phyloP scores from a whole-genome alignment of 2,888 invertebrate genomes.

The Eucera pruinosa region DNA sequence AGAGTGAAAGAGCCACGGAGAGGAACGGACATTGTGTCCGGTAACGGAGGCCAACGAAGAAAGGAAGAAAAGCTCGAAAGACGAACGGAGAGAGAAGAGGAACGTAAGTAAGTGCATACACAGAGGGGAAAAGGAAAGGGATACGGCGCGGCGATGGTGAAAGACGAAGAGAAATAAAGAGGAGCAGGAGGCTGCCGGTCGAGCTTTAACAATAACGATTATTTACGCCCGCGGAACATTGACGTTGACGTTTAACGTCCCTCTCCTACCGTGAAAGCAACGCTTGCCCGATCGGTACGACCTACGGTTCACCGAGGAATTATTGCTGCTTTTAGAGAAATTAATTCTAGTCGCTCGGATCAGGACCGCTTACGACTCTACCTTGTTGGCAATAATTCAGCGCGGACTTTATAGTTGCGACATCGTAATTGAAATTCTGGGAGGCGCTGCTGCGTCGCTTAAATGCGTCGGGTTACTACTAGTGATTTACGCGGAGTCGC shows the following conservation, averaged over 20 bases:
- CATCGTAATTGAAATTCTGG: conserved; percentile 53
- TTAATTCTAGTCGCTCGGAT: conserved; percentile 66
- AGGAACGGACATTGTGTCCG: conserved; percentile 41
- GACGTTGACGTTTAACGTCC: conserved; percentile 81
- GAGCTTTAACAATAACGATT: conserved; percentile 80
- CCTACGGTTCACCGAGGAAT: conserved; percentile 49
- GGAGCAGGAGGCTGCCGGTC: conserved; percentile 59
- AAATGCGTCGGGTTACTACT: neutral
- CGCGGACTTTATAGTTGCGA: conserved; percentile 52
- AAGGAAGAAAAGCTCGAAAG: neutral
- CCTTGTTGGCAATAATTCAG: conserved; percentile 49
- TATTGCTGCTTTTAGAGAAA: conserved; percentile 61
- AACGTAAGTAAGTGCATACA: neutral
- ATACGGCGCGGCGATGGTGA: neutral
- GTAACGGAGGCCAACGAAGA: conserved; percentile 10
- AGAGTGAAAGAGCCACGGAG: conserved; percentile 45
- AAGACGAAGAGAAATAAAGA: conserved; percentile 21
- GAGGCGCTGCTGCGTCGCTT: conserved; percentile 8
- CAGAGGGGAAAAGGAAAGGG: neutral
- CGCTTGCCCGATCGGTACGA: conserved; percentile 56
- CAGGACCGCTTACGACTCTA: conserved; percentile 24
- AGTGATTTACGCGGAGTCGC: conserved; percentile 31
- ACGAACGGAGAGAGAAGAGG: neutral
- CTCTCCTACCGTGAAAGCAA: conserved; percentile 69
- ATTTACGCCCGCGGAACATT: conserved; percentile 78